Conservation (phyloP, 2,113 vertebrate species). For the Oriolus oriolus region DNA sequence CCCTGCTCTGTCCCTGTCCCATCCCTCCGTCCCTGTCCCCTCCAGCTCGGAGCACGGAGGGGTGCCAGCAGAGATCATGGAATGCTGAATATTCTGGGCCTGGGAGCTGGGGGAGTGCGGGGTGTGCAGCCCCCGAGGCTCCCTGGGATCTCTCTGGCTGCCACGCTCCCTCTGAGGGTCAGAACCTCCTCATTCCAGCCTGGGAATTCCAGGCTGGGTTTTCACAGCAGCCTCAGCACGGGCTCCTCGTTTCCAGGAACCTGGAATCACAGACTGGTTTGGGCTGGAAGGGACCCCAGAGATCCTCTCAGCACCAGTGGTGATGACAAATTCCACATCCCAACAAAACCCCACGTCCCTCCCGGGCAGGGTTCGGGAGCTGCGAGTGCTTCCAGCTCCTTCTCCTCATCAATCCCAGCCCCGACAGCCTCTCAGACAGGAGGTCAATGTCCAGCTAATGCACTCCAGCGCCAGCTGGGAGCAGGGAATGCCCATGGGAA, state of each 20-base stretch:
- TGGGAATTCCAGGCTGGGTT: constrained; percentile 16
- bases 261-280: rapidly evolving
- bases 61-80: no score
- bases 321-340: not conserved
- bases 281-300: not conserved
- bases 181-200: no score
- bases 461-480: not conserved
- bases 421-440: rapidly evolving
- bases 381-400: rapidly evolving
- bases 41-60: no score
- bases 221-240: not conserved
- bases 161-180: no score
- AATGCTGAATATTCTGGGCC: no score
- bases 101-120: no score
- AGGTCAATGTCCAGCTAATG: not conserved
- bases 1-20: not conserved
- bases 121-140: no score
- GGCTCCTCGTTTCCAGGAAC: not conserved
- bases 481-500: not conserved
- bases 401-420: not conserved
- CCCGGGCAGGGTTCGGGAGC: not conserved
- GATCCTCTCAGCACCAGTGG: rapidly evolving
- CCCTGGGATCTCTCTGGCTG: no score
- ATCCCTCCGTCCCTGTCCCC: no score
- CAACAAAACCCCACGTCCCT: rapidly evolving